Base-by-base conservation (phyloP, 2,888 invertebrate species). In the Drosophila testacea region DNA sequence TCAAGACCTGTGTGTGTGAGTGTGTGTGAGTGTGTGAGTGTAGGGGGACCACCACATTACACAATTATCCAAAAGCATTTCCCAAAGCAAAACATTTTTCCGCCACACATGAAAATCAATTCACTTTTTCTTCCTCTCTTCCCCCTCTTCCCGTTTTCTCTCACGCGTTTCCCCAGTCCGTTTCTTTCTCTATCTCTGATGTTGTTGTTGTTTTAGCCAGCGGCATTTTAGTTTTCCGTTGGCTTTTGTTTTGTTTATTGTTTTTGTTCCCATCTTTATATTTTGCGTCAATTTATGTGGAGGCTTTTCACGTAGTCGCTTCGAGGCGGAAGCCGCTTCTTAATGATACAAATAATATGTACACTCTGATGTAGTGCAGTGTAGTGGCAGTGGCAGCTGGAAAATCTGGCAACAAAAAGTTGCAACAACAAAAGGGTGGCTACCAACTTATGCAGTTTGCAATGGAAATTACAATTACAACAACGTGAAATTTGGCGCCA, bases 261-360 rank as follows among this genome's bases (percentile, higher is more conserved):
- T 63, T 51, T 63, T 34, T 28, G 22, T 74, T 83, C 76, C 80
- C 86, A 81, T 80, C 79, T 75, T 75, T 78, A 73, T 77, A 67
- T 66, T 73, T 69, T 81, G 83, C 87, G 74, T 81, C 71, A 86
- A 74, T 81, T 80, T 83, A 80, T 83, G 80, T 73, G 65, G 61
- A 59, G 60, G 59, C 72, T 71, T 68, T 13, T 39, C 16, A 16
- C 16, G 16, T 16, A 16, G 39, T 52, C 27, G 60, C 56, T 30
- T 5, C 50, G 64, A 70, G 70, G 72, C 83, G 83, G 83, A 83
- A 83, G 80, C 50, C 72, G 51, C 64, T 67, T 73, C 68, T 66
- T 83, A 88, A 83, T 85, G 73, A 79, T 85, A 70, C 52, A 74
- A 69, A 74, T 68, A 73, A 75, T 71, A 66, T 22, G 16, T 41